Percentiles rank a stretch among this genome's conserved stretches.
Evolutionary conservation across 2,113 vertebrate species (phyloP).

Genomic region (Mellivora capensis): DNA sequence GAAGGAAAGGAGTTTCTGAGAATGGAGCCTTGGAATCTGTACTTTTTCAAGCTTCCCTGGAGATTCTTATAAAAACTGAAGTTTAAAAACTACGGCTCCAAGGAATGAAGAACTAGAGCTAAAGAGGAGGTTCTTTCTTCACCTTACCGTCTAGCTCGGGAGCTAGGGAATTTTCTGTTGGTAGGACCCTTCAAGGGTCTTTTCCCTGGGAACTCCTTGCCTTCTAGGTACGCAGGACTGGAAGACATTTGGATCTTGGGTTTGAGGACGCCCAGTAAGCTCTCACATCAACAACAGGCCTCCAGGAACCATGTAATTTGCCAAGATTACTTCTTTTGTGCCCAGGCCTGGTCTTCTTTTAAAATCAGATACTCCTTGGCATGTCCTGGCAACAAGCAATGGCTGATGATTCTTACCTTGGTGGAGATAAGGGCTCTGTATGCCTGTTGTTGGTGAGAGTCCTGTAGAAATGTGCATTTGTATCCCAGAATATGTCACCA

Average conservation of each 20-base stretch:
- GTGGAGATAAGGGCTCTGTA: fast-evolving
- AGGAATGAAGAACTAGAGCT: neutral
- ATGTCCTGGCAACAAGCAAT: neutral
- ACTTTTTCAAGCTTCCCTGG: neutral
- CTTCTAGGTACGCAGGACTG: neutral
- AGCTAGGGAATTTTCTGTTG: neutral
- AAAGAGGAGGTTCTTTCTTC: neutral
- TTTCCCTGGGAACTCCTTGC: neutral
- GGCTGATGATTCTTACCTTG: neutral
- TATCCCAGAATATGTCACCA: neutral
- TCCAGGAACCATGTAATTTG: neutral
- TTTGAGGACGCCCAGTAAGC: neutral
- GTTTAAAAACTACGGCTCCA: neutral
- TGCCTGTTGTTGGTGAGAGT: neutral
- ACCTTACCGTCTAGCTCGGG: neutral
- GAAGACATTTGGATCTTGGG: neutral
- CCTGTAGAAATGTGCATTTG: neutral
- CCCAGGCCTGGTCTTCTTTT: neutral
- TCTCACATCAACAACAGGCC: neutral
- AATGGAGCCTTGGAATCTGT: neutral
- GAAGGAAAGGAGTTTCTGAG: neutral
- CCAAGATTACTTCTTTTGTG: neutral
- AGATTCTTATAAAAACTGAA: neutral
- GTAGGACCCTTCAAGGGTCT: neutral
- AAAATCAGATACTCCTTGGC: neutral